Conservation (phyloP, 2,888 invertebrate genomes). For the Andrena haemorrhoa region DNA sequence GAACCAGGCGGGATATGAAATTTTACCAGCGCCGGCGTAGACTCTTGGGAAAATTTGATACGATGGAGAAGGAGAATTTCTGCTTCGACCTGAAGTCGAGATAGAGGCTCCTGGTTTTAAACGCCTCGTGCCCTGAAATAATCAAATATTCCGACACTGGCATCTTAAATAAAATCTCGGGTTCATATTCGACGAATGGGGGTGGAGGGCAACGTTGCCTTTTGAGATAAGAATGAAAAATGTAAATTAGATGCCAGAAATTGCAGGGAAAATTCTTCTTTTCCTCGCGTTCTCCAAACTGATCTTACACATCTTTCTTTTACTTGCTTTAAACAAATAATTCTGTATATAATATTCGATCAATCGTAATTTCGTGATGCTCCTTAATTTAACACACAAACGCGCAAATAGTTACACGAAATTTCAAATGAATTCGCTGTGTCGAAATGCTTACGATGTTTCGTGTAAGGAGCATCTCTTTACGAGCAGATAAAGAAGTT, state of each 20-base stretch:
- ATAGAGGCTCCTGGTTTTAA: neutral
- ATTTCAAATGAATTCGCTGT: too few relatives aligned
- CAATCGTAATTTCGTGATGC: too few relatives aligned
- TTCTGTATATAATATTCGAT: too few relatives aligned
- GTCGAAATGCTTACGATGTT: too few relatives aligned
- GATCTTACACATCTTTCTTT: too few relatives aligned
- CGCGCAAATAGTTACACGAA: too few relatives aligned
- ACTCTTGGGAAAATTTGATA: conserved; percentile 12
- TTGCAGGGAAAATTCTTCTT: too few relatives aligned
- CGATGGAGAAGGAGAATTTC: neutral
- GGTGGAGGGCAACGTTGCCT: neutral
- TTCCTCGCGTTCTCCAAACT: too few relatives aligned
- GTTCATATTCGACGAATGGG: neutral
- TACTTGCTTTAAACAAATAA: too few relatives aligned
- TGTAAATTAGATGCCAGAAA: conserved; percentile 7
- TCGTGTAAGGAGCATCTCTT: neutral
- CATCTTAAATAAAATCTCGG: conserved; percentile 1
- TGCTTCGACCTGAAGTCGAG: conserved; percentile 4
- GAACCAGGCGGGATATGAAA: conserved; percentile 19
- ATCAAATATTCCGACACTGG: conserved; percentile 27
- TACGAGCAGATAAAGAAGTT: neutral
- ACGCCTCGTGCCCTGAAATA: neutral
- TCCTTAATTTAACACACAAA: too few relatives aligned
- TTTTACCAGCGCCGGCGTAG: conserved; percentile 16
- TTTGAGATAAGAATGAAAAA: neutral